These are phyloP conservation scores for Bos javanicus DNA, from an alignment of 2,113 vertebrate genomes.

Conservation along the genomic window DNA sequence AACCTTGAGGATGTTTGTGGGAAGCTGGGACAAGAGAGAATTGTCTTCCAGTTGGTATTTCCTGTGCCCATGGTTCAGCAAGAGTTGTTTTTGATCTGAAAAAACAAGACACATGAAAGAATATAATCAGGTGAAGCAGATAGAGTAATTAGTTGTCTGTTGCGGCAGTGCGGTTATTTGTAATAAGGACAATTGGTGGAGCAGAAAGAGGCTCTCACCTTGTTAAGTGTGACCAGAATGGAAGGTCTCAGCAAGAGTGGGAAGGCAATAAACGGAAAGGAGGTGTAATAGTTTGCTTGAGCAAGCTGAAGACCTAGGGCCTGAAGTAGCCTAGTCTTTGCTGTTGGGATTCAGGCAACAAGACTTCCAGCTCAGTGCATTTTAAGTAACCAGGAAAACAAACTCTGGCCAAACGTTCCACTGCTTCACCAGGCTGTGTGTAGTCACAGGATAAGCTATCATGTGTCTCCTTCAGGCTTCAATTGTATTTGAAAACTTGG, in stretches of 20 bases:
- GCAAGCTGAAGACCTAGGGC: neutral
- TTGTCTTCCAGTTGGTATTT: neutral
- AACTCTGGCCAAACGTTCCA: neutral
- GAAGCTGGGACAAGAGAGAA: neutral
- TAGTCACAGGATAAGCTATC: neutral
- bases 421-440: neutral
- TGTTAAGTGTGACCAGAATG: neutral
- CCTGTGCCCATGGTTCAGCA: neutral
- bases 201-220: neutral
- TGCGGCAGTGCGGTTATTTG: neutral
- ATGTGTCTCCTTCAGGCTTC: neutral
- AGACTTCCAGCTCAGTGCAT: neutral
- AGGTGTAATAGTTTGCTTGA: neutral
- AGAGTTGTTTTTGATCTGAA: constrained; percentile 13
- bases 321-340: neutral
- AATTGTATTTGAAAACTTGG: neutral
- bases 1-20: neutral
- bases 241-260: neutral
- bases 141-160: neutral
- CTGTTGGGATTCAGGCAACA: neutral
- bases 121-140: neutral
- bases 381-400: neutral
- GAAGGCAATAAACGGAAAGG: neutral
- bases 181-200: neutral
- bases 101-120: neutral